phyloP scores from a whole-genome alignment of 2,113 vertebrate species.

The Jacana jacana region DNA sequence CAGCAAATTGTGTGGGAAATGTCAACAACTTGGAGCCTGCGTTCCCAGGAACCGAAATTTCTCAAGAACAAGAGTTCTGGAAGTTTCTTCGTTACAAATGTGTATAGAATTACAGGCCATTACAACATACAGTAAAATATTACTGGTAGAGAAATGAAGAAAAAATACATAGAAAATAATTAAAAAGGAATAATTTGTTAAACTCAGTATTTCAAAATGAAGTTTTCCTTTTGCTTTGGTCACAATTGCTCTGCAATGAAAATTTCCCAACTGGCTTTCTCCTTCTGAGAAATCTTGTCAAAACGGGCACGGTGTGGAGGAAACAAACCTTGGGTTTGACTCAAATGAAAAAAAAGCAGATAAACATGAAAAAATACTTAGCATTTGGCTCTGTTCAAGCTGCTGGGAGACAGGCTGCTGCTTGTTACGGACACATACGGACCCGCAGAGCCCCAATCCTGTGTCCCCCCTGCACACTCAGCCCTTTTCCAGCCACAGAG shows the following conservation, averaged over 20 bases:
- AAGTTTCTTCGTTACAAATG: neutral
- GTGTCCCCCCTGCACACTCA: fast-evolving
- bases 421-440: neutral
- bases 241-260: neutral
- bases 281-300: neutral
- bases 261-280: neutral
- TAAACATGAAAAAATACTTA: neutral
- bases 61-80: neutral
- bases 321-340: neutral
- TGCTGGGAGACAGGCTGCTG: neutral
- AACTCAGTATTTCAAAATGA: neutral
- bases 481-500: neutral
- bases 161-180: neutral
- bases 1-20: constrained; percentile 59
- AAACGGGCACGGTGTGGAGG: fast-evolving
- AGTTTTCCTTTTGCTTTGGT: neutral
- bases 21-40: neutral
- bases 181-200: neutral
- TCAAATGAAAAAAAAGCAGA: neutral
- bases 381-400: neutral
- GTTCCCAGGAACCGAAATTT: constrained; percentile 32
- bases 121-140: neutral
- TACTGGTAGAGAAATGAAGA: neutral
- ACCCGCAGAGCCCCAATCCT: neutral
- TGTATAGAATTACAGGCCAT: constrained; percentile 35